Conservation (phyloP, 2,888 invertebrate species). For the Melinaea menophilus region DNA sequence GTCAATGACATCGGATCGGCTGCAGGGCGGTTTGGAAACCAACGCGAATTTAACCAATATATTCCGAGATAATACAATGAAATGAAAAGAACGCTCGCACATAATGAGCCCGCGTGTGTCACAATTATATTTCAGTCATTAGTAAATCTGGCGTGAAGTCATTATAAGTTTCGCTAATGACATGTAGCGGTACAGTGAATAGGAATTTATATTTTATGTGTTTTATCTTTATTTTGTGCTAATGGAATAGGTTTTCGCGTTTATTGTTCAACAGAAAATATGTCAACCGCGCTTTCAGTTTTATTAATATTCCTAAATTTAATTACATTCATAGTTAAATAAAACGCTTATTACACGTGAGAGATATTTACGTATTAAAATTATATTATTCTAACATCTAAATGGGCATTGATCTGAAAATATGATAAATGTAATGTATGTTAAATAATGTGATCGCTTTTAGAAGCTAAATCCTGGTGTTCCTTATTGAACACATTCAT, state of each 20-base stretch:
- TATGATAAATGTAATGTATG: constrained; percentile 3
- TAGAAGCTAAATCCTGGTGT: no score
- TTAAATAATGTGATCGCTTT: no score
- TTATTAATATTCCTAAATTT: no score
- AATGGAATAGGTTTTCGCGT: neutral
- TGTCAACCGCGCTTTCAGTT: no score
- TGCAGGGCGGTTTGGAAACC: constrained; percentile 23
- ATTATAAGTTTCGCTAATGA: constrained; percentile 6
- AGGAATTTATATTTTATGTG: neutral
- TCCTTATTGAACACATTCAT: no score
- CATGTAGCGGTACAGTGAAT: neutral
- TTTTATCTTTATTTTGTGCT: neutral
- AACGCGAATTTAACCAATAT: constrained; percentile 20
- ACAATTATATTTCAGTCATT: constrained; percentile 4
- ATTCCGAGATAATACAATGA: constrained; percentile 19
- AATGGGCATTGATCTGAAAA: no score
- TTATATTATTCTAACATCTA: no score
- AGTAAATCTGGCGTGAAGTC: constrained; percentile 1
- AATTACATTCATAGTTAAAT: no score
- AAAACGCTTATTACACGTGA: no score
- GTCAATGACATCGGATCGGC: constrained; percentile 25
- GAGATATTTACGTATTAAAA: no score
- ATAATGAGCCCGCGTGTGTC: constrained; percentile 17
- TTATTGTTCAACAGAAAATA: neutral
- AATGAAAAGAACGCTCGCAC: constrained; percentile 15